phyloP scores from a whole-genome alignment of 2,113 vertebrate species.

The Pseudorectes ferrugineus region DNA sequence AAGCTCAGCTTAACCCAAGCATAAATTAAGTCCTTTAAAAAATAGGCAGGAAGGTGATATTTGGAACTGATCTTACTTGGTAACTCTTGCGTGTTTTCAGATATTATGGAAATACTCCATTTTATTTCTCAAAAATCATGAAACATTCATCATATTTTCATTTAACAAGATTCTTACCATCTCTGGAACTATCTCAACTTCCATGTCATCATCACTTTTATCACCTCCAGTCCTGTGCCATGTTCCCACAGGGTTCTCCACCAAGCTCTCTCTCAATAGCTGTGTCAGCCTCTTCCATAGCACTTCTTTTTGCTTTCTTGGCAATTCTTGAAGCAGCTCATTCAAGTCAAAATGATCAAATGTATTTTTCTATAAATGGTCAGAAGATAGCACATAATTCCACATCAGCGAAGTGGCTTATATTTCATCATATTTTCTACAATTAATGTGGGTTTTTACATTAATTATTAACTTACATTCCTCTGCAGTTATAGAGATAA shows the following conservation, averaged over 20 bases:
- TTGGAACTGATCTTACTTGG: not conserved
- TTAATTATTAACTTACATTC: not conserved
- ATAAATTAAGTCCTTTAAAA: not conserved
- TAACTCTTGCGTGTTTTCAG: not conserved
- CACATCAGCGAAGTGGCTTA: not conserved
- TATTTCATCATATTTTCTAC: not conserved
- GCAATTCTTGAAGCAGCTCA: slow-evolving; percentile 88
- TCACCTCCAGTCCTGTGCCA: slow-evolving; percentile 64
- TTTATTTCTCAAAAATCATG: not conserved
- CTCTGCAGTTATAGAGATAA: not conserved
- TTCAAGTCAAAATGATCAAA: slow-evolving; percentile 80
- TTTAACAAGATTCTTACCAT: slow-evolving; percentile 64
- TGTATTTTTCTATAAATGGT: slow-evolving; percentile 75
- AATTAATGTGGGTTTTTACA: not conserved
- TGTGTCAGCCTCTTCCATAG: slow-evolving; percentile 80
- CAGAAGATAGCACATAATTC: not conserved
- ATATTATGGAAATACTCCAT: not conserved
- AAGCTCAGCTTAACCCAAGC: not conserved
- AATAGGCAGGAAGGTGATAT: not conserved
- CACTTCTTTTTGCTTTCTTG: slow-evolving; percentile 79
- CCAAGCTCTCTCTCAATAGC: slow-evolving; percentile 75
- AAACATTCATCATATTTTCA: not conserved
- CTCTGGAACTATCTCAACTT: slow-evolving; percentile 67
- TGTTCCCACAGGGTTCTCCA: slow-evolving; percentile 77
- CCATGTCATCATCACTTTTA: slow-evolving; percentile 64